Evolutionary conservation across 2,797 vertebrate species (phyloP), one percentile per base, ranked within the genome.

Genomic region (Cryptoprocta ferox): DNA sequence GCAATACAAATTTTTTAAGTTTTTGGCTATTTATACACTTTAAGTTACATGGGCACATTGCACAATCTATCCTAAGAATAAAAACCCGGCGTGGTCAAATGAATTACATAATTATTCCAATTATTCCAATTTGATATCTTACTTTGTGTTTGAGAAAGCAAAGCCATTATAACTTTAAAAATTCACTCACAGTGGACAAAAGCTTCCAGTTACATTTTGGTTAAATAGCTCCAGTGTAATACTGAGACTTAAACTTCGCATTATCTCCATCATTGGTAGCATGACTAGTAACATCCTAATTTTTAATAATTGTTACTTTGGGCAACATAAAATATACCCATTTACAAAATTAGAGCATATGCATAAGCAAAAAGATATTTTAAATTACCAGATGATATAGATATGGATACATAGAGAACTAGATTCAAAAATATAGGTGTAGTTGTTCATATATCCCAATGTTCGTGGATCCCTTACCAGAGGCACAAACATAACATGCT

Each of bases 301-400:
- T 94, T 93, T 86, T 94, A 88, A 91, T 88, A 19, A 50, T 79
- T 89, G 4, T 15, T 56, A 50, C 42, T 50, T 87, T 48, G n/a
- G 4, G 6, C 53, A 59, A 48, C 12, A 88, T 63, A 50, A 90
- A 88, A 92, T 86, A 59, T 70, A 8, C 0, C 70, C 12, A 63
- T 24, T 75, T 53, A 39, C 15, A 75, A 91, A 84, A 70, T 61
- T 84, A 88, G 65, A 84, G 81, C 24, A 73, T 59, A 71, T 13
- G 45, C 11, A 63, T 68, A 73, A 66, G 16, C 13, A 91, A 68
- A 87, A 59, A 68, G 6, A 30, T 61, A 37, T 94, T 66, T 91
- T 81, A 78, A 42, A 42, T 73, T 3, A 24, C 11, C 18, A 91
- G 21, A 61, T 63, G 6, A 50, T 9, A 42, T 45, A 70, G 30